These are phyloP conservation scores for Chelonia mydas DNA, from an alignment of 2,797 vertebrate genomes.

Conservation along the genomic window DNA sequence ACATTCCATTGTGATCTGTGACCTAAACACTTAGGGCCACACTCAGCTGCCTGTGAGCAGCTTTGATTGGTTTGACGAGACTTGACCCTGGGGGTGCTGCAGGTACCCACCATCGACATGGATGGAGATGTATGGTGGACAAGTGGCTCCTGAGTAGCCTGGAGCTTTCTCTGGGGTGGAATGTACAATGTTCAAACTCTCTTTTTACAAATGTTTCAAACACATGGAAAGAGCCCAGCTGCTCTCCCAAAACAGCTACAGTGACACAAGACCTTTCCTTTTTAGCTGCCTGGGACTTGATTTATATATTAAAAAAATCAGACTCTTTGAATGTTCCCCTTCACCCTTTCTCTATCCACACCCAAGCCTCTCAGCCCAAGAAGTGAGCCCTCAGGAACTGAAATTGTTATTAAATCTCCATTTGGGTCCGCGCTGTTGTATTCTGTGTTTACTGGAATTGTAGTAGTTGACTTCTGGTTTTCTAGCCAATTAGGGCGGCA, in stretches of 20 bases:
- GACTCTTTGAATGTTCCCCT: neutral
- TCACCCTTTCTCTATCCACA: no score
- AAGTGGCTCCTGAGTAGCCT: neutral
- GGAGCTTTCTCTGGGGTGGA: neutral
- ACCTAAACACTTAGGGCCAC: neutral
- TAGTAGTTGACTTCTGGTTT: neutral
- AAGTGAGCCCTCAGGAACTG: rapidly evolving
- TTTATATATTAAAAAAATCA: neutral
- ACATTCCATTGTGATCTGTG: neutral
- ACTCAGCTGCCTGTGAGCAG: neutral
- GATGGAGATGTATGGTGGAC: neutral
- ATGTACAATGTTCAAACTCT: neutral
- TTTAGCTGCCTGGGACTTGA: neutral
- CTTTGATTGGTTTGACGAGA: neutral
- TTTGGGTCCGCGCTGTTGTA: neutral
- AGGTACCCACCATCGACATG: neutral
- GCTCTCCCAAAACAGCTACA: neutral
- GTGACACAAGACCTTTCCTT: neutral
- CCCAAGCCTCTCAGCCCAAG: neutral
- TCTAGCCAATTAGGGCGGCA: neutral
- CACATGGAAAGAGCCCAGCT: neutral
- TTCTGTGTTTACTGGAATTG: neutral
- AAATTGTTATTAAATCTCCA: neutral
- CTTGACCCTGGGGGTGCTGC: neutral
- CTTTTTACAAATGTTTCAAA: neutral